Percentiles rank a stretch among this genome's conserved stretches.
These are phyloP conservation scores for Dipodomys merriami DNA, from an alignment of 2,113 vertebrate genomes.

Conservation along the genomic window DNA sequence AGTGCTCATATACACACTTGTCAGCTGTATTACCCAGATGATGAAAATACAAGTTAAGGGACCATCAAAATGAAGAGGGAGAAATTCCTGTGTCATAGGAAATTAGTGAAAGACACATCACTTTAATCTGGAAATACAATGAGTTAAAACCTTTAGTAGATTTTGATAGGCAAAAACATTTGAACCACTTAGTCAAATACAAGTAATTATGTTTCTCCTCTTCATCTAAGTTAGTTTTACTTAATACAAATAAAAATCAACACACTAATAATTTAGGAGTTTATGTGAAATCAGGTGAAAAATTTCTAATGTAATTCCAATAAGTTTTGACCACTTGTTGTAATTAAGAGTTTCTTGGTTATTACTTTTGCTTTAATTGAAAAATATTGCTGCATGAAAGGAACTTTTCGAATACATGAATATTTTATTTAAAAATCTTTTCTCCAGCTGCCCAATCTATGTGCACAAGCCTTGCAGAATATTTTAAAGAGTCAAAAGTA, in stretches of 20 bases:
- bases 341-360: conserved; percentile 24
- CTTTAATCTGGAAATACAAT: conserved; percentile 62
- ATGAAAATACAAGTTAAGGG: conserved; percentile 82
- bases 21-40: conserved; percentile 87
- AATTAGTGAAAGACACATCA: conserved; percentile 74
- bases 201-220: conserved; percentile 57
- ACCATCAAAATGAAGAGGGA: conserved; percentile 77
- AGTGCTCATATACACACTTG: conserved; percentile 87
- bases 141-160: conserved; percentile 63
- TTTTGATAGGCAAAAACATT: conserved; percentile 13
- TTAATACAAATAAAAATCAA: conserved; percentile 69
- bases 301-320: conserved; percentile 12
- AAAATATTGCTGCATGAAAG: neutral
- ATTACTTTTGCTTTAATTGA: neutral
- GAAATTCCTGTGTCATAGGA: conserved; percentile 81
- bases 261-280: conserved; percentile 51
- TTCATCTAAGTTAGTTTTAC: conserved; percentile 59
- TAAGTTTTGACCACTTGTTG: conserved; percentile 32
- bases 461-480: neutral
- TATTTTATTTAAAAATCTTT: neutral
- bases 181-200: conserved; percentile 49
- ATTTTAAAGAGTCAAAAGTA: neutral
- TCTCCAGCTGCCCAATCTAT: neutral
- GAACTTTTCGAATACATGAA: neutral
- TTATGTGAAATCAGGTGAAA: conserved; percentile 15